These are phyloP conservation scores for Ypsolopha sequella DNA, from an alignment of 2,888 invertebrate genomes.

Conservation along the genomic window DNA sequence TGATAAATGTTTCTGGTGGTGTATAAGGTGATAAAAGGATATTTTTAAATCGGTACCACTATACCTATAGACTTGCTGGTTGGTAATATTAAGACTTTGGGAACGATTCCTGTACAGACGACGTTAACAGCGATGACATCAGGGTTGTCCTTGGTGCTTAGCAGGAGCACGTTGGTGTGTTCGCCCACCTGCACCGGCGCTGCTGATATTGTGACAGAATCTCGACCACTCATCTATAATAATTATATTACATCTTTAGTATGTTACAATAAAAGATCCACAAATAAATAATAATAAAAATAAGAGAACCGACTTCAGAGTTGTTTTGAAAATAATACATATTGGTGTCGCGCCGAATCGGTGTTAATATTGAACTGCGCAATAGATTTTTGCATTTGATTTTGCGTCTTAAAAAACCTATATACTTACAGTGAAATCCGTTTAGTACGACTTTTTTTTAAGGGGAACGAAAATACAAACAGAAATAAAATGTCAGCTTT, in stretches of 20 bases:
- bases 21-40: not conserved
- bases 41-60: slow-evolving; percentile 6
- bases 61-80: slow-evolving; percentile 47
- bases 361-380: too few species aligned
- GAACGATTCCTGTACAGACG: slow-evolving; percentile 58
- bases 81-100: slow-evolving; percentile 61
- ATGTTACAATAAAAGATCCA: not conserved
- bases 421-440: too few species aligned
- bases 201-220: slow-evolving; percentile 41
- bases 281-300: too few species aligned
- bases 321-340: too few species aligned
- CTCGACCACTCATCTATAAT: slow-evolving; percentile 47
- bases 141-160: slow-evolving; percentile 71
- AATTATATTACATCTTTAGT: not conserved
- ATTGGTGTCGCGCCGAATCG: too few species aligned
- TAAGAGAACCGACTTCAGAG: too few species aligned
- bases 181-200: slow-evolving; percentile 46
- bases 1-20: too few species aligned
- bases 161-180: slow-evolving; percentile 34
- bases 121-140: slow-evolving; percentile 62
- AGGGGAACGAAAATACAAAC: too few species aligned
- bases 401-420: too few species aligned
- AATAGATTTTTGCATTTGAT: too few species aligned
- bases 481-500: too few species aligned
- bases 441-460: too few species aligned